phyloP scores from a whole-genome alignment of 1,140 invertebrate species.

The Acromyrmex charruanus region DNA sequence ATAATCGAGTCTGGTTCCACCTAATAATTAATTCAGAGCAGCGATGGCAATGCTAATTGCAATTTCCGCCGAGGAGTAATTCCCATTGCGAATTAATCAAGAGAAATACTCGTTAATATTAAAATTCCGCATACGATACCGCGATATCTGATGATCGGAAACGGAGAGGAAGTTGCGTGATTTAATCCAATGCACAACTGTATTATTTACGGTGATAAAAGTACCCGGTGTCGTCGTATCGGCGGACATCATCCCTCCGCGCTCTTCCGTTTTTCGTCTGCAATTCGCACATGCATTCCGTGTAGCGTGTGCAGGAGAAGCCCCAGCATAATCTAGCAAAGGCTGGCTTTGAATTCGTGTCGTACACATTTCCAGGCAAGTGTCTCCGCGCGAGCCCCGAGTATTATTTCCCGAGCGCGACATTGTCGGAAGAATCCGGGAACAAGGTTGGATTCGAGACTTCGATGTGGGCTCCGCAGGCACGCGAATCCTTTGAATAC shows the following conservation, averaged over 20 bases:
- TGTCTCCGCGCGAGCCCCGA: conserved; percentile 44
- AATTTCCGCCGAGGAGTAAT: conserved; percentile 13
- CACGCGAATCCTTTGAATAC: neutral
- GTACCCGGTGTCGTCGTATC: neutral
- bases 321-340: conserved; percentile 29
- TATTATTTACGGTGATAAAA: conserved; percentile 5
- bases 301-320: neutral
- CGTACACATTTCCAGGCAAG: conserved; percentile 43
- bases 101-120: conserved; percentile 24
- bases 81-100: conserved; percentile 35
- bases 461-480: conserved; percentile 9
- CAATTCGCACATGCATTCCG: neutral
- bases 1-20: conserved; percentile 38
- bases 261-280: neutral
- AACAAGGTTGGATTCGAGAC: conserved; percentile 42
- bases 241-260: neutral
- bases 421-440: conserved; percentile 66
- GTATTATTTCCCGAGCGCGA: conserved; percentile 52
- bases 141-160: conserved; percentile 16
- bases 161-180: neutral
- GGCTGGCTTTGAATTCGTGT: conserved; percentile 51
- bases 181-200: conserved; percentile 23
- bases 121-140: neutral
- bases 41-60: conserved; percentile 31
- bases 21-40: conserved; percentile 38